Conservation (phyloP, 2,888 invertebrate genomes). For the Phanerotoma sp. region DNA sequence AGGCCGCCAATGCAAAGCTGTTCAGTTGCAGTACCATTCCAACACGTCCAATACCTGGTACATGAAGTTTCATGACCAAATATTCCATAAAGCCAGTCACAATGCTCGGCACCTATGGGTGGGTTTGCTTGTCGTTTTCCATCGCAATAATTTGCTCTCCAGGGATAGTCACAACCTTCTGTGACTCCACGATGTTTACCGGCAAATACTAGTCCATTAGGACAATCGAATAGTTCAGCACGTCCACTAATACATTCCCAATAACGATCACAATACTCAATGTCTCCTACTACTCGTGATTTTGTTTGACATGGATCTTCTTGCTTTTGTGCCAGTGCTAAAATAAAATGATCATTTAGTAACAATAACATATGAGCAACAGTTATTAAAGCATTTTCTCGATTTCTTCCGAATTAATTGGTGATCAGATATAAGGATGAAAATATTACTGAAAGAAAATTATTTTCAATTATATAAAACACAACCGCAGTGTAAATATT, state of each 20-base stretch:
- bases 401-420: too few relatives aligned
- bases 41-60: constrained; percentile 92
- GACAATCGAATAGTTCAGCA: constrained; percentile 83
- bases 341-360: constrained; percentile 19
- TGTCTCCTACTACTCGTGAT: constrained; percentile 73
- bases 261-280: constrained; percentile 78
- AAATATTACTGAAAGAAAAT: too few relatives aligned
- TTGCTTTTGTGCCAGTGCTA: constrained; percentile 56
- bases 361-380: too few relatives aligned
- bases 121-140: constrained; percentile 78
- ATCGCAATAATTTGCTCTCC: constrained; percentile 87
- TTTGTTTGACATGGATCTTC: constrained; percentile 85
- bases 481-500: too few relatives aligned
- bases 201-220: constrained; percentile 86
- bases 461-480: too few relatives aligned
- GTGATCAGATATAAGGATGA: too few relatives aligned
- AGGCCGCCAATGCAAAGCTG: constrained; percentile 90
- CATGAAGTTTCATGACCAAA: constrained; percentile 93
- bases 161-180: constrained; percentile 87
- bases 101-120: constrained; percentile 82
- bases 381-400: too few relatives aligned
- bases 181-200: constrained; percentile 86
- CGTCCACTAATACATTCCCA: constrained; percentile 88
- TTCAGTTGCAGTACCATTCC: constrained; percentile 92
- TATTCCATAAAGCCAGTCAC: constrained; percentile 91